Base-by-base conservation (phyloP, 2,888 invertebrate species). In the Limnephilus marmoratus region DNA sequence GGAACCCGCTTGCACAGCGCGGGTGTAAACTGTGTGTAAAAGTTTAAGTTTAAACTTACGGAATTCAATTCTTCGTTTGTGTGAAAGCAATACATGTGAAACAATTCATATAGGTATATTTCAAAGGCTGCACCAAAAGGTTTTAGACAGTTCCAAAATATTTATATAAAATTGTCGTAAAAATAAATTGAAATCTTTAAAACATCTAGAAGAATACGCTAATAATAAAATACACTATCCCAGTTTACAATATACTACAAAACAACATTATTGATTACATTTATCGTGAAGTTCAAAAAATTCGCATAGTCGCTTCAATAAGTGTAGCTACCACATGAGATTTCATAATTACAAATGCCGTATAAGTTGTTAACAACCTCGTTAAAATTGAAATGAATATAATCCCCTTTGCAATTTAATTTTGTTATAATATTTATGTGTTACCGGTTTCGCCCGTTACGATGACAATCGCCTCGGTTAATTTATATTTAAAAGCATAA, bases 341-440 rank as follows among this genome's bases (percentile, higher is more conserved):
- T 83, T 37, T 83, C 11, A 86, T 86, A 86, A 86, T 86, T 86
- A 49, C 86, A 49, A 49, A 49, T 45, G 53, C 15, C 37, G 86
- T 86, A 86, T 24, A 86, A 86, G 41, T n/a, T 86, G 86, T 86
- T 86, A 86, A 86, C 86, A 45, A 86, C 86, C 86, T 86, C 86
- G 86, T 86, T 86, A 86, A 86, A 86, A 86, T n/a, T n/a, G 86
- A 86, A 49, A 86, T 86, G 86, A 86, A 53, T 45, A 31, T 86
- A 29, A 18, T 86, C n/a, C 49, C 49, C 49, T 49, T 86, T 31
- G 86, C 86, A 86, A 53, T 86, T 86, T 86, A n/a, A 86, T 86
- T 49, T 86, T 49, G 29, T 24, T 37, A 86, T 86, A 29, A 86
- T 53, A 86, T 86, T 86, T 86, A 86, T 86, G 41, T 53, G 15